phyloP scores from a whole-genome alignment of 2,113 vertebrate species.

The Larimichthys polyactis region DNA sequence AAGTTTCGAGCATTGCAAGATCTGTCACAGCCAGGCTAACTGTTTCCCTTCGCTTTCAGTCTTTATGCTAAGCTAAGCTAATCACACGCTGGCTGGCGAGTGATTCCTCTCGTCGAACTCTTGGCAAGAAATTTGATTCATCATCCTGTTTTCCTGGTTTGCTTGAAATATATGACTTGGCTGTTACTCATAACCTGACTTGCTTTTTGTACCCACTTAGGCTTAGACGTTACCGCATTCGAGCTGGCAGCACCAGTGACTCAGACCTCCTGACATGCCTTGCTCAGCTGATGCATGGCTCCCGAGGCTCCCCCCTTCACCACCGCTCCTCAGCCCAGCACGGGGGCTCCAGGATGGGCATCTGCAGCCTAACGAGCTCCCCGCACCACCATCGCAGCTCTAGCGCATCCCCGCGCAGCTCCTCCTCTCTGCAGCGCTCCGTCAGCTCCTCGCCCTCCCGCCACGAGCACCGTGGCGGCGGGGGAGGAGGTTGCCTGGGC shows the following conservation, averaged over 20 bases:
- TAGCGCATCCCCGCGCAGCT: conserved; percentile 94
- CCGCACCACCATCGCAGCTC: conserved; percentile 92
- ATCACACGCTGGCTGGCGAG: not conserved
- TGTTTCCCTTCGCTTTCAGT: not conserved
- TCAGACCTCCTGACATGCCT: conserved; percentile 95
- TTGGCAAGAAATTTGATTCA: not conserved
- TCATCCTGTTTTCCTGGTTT: not conserved
- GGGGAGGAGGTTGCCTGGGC: conserved; percentile 86
- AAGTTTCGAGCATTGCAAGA: no score
- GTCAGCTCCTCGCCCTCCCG: conserved; percentile 95
- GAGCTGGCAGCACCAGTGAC: conserved; percentile 93
- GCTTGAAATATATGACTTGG: conserved; percentile 1
- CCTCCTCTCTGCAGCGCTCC: conserved; percentile 93
- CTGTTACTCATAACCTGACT: not conserved
- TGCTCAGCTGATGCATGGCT: conserved; percentile 94
- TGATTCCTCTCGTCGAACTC: not conserved
- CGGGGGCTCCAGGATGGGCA: conserved; percentile 89
- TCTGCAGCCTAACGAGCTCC: conserved; percentile 90
- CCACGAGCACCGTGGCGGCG: conserved; percentile 87
- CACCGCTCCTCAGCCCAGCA: conserved; percentile 79
- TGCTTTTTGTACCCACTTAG: conserved; percentile 53
- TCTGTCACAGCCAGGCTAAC: not conserved
- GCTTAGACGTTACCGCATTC: conserved; percentile 92
- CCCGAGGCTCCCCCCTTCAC: conserved; percentile 88
- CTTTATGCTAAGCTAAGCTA: conserved; percentile 1